These are phyloP conservation scores for Nematolebias whitei DNA, from an alignment of 2,113 vertebrate genomes.

Conservation along the genomic window DNA sequence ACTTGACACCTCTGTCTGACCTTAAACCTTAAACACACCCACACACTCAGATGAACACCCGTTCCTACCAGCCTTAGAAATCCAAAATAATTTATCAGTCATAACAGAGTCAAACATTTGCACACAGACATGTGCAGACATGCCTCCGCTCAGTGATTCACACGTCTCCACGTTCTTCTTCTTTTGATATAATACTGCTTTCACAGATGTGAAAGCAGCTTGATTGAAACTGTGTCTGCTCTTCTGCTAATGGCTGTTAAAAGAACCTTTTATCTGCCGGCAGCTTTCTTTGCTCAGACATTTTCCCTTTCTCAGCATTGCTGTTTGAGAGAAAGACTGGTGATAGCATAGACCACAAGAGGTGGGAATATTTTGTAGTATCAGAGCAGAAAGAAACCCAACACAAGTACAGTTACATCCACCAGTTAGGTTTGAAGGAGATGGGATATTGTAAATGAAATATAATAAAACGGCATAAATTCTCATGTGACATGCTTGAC, in stretches of 20 bases:
- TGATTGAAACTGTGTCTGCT: constrained; percentile 53
- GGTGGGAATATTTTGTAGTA: constrained; percentile 1
- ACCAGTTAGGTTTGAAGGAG: constrained; percentile 6
- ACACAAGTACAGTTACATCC: constrained; percentile 12
- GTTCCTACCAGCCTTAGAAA: constrained; percentile 13
- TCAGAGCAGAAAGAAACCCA: constrained; percentile 12
- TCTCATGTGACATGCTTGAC: neutral
- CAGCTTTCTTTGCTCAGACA: constrained; percentile 28
- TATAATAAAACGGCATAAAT: neutral
- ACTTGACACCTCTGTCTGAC: constrained; percentile 29
- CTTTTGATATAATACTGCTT: constrained; percentile 38
- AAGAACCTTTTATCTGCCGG: constrained; percentile 48
- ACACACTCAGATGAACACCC: neutral
- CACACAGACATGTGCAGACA: constrained; percentile 12
- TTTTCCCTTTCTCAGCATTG: constrained; percentile 18
- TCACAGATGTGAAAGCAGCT: constrained; percentile 42
- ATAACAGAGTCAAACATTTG: constrained; percentile 12
- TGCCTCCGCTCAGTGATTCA: neutral
- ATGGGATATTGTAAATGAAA: neutral
- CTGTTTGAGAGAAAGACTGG: constrained; percentile 14
- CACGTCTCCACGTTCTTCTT: constrained; percentile 4
- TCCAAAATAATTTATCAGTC: constrained; percentile 5
- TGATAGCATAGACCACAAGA: neutral
- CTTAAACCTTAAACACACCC: constrained; percentile 6
- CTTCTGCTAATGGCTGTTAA: constrained; percentile 62